These are phyloP conservation scores for Micrasema minimum DNA, from an alignment of 1,140 invertebrate genomes.

Conservation along the genomic window DNA sequence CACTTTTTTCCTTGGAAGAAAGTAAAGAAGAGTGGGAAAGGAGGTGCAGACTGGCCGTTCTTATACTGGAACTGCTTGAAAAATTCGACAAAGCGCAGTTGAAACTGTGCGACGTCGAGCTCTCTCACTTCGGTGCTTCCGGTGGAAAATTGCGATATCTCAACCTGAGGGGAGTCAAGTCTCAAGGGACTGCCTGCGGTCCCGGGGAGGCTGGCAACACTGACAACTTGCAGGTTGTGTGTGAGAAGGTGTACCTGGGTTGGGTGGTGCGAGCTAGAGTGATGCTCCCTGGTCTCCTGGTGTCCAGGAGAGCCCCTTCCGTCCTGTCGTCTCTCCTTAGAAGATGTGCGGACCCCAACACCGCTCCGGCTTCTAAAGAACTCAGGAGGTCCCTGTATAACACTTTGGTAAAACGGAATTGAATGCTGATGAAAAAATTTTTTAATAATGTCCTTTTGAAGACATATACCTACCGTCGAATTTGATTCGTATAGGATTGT, in stretches of 20 bases:
- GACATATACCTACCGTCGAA: not conserved
- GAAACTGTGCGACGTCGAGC: slow-evolving; percentile 75
- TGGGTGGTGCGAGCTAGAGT: slow-evolving; percentile 70
- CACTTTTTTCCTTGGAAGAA: slow-evolving; percentile 59
- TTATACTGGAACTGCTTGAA: slow-evolving; percentile 72
- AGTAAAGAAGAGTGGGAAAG: slow-evolving; percentile 64
- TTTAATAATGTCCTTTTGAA: not conserved
- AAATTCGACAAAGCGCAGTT: slow-evolving; percentile 71
- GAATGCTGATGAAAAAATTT: slow-evolving; percentile 5
- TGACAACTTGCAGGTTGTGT: slow-evolving; percentile 74
- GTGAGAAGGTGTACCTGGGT: slow-evolving; percentile 73
- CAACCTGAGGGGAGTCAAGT: slow-evolving; percentile 70
- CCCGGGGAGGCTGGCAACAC: slow-evolving; percentile 71
- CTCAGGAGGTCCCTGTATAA: slow-evolving; percentile 65
- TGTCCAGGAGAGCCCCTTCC: slow-evolving; percentile 69
- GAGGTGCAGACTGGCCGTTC: slow-evolving; percentile 67
- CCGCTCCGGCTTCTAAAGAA: slow-evolving; percentile 61
- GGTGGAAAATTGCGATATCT: slow-evolving; percentile 69
- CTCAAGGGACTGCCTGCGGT: slow-evolving; percentile 56
- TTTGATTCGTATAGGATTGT: too few species aligned
- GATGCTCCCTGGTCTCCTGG: slow-evolving; percentile 70
- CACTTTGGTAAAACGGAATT: slow-evolving; percentile 62
- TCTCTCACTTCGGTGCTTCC: slow-evolving; percentile 73
- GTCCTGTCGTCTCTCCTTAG: slow-evolving; percentile 66
- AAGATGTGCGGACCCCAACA: slow-evolving; percentile 68